Base-by-base conservation (phyloP, 2,113 vertebrate species). In the Benitochromis conjunctus region DNA sequence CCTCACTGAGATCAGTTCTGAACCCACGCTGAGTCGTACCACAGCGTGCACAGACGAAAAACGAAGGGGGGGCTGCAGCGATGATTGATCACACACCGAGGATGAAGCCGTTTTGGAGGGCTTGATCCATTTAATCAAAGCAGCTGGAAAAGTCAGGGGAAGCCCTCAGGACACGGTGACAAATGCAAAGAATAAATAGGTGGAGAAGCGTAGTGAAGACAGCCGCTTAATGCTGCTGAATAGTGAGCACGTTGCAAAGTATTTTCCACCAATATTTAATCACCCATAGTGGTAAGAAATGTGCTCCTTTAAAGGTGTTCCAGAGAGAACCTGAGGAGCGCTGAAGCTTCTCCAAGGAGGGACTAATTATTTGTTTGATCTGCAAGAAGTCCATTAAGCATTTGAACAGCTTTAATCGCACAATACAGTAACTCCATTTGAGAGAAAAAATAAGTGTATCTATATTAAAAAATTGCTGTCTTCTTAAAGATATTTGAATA, bases 1-100 rank as follows among this genome's bases (percentile, higher is more conserved):
- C 71, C 92, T 76, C 19, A 43, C 91, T 62, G 93, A 88, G 94
- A 91, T 92, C 90, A 90, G 83, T 81, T 56, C 77, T 26, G 60
- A 84, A 74, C 81, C 29, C 92, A 82, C 88, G 9, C 84, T 26
- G 91, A 79, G 86, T 41, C 57, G 31, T 5, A 83, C 89, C 84
- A 24, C 90, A 16, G 89, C 3, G 80, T 66, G 24, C 21, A 60
- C 79, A 80, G 84, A 71, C 7, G 12, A 58, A 60, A 21, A 81
- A 46, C 2, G 16, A 80, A 26, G 83, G 79, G 71, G 51, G 82
- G 9, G 43, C 4, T 4, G 7, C 69, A 21, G 80, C 34, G 21
- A 85, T 69, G 88, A 91, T 81, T 89, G 92, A 94, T 93, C 88
- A 55, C 82, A 83, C 87, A 34, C 79, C 3, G 5, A 64, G 82